phyloP scores from a whole-genome alignment of 2,797 vertebrate genomes.

The Sebastes minor region DNA sequence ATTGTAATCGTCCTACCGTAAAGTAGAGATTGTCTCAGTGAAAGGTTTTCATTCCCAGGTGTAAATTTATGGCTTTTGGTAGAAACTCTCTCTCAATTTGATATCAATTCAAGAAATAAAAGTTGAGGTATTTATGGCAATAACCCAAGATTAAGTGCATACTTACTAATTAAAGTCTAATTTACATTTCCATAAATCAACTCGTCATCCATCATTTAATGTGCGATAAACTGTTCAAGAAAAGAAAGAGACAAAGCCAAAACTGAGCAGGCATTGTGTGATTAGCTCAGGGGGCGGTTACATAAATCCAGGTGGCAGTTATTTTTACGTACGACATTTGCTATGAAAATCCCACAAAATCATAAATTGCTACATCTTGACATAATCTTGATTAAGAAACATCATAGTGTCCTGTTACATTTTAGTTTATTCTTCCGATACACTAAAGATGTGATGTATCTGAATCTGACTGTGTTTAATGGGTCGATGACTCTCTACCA shows the following conservation, averaged over 20 bases:
- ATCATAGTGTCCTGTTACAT: background rate
- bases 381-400: background rate
- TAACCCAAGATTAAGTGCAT: background rate
- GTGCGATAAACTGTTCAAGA: background rate
- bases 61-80: background rate
- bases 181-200: background rate
- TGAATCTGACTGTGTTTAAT: background rate
- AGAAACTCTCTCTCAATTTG: background rate
- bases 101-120: background rate
- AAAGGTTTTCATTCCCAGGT: background rate
- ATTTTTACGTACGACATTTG: constrained; percentile 5
- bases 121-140: background rate
- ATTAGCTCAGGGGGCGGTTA: constrained; percentile 7
- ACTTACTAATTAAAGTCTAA: background rate
- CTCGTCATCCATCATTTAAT: background rate
- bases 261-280: background rate
- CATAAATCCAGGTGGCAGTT: constrained; percentile 14
- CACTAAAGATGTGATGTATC: background rate
- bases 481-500: background rate
- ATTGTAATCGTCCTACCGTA: background rate
- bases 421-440: background rate
- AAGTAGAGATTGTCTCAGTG: background rate
- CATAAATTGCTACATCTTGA: background rate
- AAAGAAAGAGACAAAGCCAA: background rate
- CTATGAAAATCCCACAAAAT: background rate